Evolutionary conservation across 2,113 vertebrate genomes (phyloP), one percentile per base, ranked within the genome.

Genomic region (Ondatra zibethicus): DNA sequence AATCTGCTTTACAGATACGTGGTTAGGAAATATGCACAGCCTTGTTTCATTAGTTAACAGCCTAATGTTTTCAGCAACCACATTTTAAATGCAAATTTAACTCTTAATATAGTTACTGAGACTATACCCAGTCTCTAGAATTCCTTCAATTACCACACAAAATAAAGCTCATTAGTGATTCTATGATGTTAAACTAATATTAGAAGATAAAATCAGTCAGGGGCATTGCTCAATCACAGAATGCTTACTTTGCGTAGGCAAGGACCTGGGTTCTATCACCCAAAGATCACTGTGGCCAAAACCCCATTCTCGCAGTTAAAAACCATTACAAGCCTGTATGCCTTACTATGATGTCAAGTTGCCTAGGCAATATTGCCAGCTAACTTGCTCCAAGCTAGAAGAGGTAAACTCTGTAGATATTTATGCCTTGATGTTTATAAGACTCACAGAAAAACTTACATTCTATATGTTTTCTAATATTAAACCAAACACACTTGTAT

Each of bases 1-100:
- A 97, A 97, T 95, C 96, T 97, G 91, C 95, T 96, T 97, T 96
- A 91, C 65, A 85, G 68, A 94, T 95, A 89, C 14, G 68, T 95
- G 76, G 65, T 77, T 91, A 76, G 55, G 70, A 97, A 97, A 96
- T 87, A 95, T n/a, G 76, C n/a, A 87, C 4, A 70, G 65, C 14
- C 36, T 50, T 75, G 76, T 87, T 93, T 97, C 92, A 96, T 95
- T 88, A 95, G 72, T 87, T 93, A 97, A 92, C 92, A 97, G 42
- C 42, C 77, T 82, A 50, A 58, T 93, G 33, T 17, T 77, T 95
- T 65, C 50, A 72, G 58, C 66, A 70, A 90, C 61, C 27, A 86
- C 78, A 89, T 90, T 97, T 94, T 82, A 47, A 91, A 52, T 42
- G 14, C 23, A 91, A 91, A 89, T 29, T 33, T 52, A 21, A 45